Conservation (phyloP, 1,140 invertebrate species). For the Cherax destructor region DNA sequence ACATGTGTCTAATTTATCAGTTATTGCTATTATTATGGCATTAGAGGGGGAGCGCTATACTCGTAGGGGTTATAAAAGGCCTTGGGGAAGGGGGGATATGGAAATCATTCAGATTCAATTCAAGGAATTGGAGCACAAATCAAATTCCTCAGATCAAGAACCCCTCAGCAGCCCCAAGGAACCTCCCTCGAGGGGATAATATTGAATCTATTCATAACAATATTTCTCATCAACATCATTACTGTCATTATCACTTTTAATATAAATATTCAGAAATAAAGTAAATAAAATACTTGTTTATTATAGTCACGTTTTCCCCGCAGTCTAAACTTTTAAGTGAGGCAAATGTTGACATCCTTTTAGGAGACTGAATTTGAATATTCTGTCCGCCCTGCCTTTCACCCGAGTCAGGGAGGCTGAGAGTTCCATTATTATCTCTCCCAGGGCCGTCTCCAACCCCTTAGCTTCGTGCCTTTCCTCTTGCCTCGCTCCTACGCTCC, state of each 20-base stretch:
- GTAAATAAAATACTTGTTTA: background rate
- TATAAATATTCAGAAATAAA: background rate
- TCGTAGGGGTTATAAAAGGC: no score
- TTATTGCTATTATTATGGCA: no score
- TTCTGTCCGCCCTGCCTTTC: background rate
- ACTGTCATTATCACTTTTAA: background rate
- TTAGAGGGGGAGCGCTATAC: no score
- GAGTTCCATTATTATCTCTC: background rate
- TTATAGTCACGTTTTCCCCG: background rate
- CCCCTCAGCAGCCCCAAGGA: no score
- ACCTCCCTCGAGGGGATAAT: no score
- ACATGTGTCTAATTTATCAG: no score
- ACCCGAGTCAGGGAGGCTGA: background rate
- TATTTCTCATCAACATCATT: background rate
- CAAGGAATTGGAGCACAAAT: no score
- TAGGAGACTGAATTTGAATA: background rate
- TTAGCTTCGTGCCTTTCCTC: background rate
- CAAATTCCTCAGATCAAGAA: no score
- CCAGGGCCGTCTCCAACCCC: background rate
- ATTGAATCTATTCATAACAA: background rate
- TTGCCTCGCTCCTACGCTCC: background rate
- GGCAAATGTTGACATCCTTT: constrained; percentile 7
- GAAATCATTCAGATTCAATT: no score
- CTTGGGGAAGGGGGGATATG: no score
- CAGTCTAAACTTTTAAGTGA: background rate